Evolutionary conservation across 2,797 vertebrate species (phyloP).

Genomic region (Rhincodon typus): DNA sequence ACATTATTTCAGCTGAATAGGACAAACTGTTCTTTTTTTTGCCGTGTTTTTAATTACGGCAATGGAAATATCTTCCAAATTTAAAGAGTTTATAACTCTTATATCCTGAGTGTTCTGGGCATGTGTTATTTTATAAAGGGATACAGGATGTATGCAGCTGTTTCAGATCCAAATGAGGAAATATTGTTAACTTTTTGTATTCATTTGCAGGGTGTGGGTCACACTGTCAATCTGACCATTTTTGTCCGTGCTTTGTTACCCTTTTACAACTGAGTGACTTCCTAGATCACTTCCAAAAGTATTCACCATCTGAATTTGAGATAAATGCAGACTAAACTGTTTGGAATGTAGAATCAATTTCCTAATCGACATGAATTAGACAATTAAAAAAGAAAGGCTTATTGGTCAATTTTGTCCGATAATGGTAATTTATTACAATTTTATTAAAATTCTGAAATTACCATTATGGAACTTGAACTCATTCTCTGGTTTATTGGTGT

Average conservation of each 20-base stretch:
- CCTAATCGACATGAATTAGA: neutral
- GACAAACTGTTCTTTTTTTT: neutral
- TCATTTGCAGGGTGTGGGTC: neutral
- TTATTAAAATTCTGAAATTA: neutral
- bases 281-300: neutral
- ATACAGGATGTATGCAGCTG: too few species aligned
- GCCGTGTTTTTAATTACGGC: neutral
- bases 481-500: neutral
- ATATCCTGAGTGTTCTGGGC: neutral
- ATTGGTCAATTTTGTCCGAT: neutral
- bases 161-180: neutral
- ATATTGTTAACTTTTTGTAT: neutral
- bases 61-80: neutral
- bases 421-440: neutral
- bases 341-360: neutral
- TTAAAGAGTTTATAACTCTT: neutral
- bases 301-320: neutral
- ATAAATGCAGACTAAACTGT: neutral
- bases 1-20: neutral
- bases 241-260: neutral
- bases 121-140: neutral
- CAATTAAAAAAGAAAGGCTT: neutral
- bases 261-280: neutral
- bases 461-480: neutral
- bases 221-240: neutral